Percentiles rank a stretch among this genome's conserved stretches.
These are phyloP conservation scores for Myzus persicae DNA, from an alignment of 1,140 invertebrate species.

Conservation along the genomic window DNA sequence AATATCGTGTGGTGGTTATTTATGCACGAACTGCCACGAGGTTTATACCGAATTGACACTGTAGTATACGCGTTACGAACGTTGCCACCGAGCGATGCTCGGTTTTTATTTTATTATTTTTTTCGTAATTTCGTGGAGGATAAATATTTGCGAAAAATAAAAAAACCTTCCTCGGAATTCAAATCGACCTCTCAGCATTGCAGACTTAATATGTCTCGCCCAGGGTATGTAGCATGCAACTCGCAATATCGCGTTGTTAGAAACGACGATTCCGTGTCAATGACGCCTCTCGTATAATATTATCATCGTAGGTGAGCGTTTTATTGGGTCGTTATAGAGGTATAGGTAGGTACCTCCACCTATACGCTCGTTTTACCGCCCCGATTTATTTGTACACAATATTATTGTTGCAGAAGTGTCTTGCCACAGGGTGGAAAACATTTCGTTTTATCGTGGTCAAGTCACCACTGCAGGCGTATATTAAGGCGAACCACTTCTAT, in stretches of 20 bases:
- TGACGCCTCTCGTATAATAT: not conserved
- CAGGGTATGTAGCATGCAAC: not conserved
- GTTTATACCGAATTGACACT: constrained; percentile 8
- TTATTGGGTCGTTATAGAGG: not conserved
- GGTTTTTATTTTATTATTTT: not conserved
- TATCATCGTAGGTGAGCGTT: not conserved
- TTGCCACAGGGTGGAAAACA: not conserved
- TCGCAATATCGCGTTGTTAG: not conserved
- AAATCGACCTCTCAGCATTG: not conserved
- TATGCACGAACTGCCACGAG: not conserved
- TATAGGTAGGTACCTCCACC: not conserved
- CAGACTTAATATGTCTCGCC: not conserved
- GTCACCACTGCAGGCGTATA: not conserved
- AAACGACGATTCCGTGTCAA: not conserved
- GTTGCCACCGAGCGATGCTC: not conserved
- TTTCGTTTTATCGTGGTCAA: not conserved
- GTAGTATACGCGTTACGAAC: not conserved
- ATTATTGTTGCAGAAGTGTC: not conserved
- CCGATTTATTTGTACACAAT: not conserved
- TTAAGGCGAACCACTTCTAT: not conserved
- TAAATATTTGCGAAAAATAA: not conserved
- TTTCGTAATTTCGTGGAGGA: no score
- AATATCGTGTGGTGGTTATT: constrained; percentile 6
- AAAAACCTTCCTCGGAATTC: not conserved
- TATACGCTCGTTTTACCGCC: not conserved